A percentile compares a stretch with the other conserved stretches of the same genome.
These are phyloP conservation scores for Pelodiscus sinensis DNA, from an alignment of 2,113 vertebrate species.

Conservation along the genomic window DNA sequence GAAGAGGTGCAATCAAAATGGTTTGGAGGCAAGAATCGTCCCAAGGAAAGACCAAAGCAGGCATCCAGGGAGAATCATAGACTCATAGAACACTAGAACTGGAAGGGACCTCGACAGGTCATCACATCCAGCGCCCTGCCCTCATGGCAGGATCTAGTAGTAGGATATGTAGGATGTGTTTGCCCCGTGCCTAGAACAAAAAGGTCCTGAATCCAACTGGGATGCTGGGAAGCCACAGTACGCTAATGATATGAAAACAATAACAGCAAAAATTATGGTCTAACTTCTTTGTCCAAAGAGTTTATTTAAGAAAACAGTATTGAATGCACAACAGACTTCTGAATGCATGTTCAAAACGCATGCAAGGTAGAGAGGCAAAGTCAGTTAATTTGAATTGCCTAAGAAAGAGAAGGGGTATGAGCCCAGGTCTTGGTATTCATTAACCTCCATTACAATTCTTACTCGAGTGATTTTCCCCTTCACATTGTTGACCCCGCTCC, in stretches of 20 bases:
- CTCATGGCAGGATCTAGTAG: too few species aligned
- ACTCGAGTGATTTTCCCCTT: neutral
- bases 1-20: neutral
- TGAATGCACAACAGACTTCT: slow-evolving; percentile 23
- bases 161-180: too few species aligned
- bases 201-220: neutral
- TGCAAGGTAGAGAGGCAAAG: slow-evolving; percentile 25
- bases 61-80: neutral
- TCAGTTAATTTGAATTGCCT: slow-evolving; percentile 5
- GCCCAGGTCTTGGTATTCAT: neutral
- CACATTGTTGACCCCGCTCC: neutral
- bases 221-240: neutral
- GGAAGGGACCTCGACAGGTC: too few species aligned
- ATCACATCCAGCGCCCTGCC: too few species aligned
- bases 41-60: neutral
- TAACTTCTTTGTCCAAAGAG: slow-evolving; percentile 45
- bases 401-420: neutral
- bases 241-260: neutral
- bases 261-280: slow-evolving; percentile 1
- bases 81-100: too few species aligned
- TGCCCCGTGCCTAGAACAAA: neutral
- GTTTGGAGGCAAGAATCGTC: neutral
- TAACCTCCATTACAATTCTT: neutral
- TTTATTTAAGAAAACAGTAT: slow-evolving; percentile 49
- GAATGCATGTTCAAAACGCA: slow-evolving; percentile 54